Conservation (phyloP, 2,888 invertebrate species). For the Torymus aiolomorphi region DNA sequence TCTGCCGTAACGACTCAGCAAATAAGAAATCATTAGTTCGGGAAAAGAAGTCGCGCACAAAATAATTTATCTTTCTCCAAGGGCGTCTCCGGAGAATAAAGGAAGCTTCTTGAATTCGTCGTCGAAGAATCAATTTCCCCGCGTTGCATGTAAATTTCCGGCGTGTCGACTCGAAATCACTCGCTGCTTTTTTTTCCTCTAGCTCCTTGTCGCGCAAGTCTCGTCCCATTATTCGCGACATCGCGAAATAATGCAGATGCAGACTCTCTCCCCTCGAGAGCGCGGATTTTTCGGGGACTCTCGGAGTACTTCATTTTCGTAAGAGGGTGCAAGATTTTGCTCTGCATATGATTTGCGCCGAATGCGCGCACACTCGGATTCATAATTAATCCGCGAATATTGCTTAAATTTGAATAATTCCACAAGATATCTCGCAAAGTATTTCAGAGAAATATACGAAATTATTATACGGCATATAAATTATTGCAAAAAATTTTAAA, state of each 20-base stretch:
- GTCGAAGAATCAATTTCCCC: slow-evolving; percentile 11
- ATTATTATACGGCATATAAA: too few species aligned
- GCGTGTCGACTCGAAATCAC: background rate
- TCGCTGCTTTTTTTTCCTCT: background rate
- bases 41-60: slow-evolving; percentile 21
- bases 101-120: background rate
- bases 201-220: background rate
- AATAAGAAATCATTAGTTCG: slow-evolving; percentile 50
- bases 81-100: background rate
- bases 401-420: too few species aligned
- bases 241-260: slow-evolving; percentile 10
- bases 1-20: slow-evolving; percentile 49
- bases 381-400: too few species aligned
- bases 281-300: background rate
- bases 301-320: background rate
- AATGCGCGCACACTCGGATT: too few species aligned
- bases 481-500: too few species aligned
- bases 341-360: background rate
- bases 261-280: too few species aligned
- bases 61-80: slow-evolving; percentile 49
- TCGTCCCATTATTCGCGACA: slow-evolving; percentile 26
- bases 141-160: slow-evolving; percentile 26
- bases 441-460: too few species aligned
- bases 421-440: too few species aligned
- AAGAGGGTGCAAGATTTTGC: background rate